Evolutionary conservation across 2,888 invertebrate species (phyloP).

Genomic region (Macrophya annulata): DNA sequence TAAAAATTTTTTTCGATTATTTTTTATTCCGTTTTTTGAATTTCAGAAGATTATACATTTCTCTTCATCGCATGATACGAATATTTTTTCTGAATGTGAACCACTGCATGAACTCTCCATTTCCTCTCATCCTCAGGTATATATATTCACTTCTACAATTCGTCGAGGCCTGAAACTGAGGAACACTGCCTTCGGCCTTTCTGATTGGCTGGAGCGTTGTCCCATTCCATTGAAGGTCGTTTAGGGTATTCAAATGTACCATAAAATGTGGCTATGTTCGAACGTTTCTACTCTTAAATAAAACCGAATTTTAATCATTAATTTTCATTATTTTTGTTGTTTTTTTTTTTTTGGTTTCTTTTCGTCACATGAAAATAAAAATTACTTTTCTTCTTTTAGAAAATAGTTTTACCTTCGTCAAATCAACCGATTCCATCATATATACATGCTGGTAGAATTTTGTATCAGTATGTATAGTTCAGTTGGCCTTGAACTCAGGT

Average conservation of each 20-base stretch:
- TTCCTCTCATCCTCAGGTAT: not conserved
- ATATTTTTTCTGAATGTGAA: not conserved
- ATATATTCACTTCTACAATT: not conserved
- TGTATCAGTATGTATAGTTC: not conserved
- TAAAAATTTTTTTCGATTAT: not conserved
- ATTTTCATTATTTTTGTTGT: too few species aligned
- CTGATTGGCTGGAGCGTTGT: not conserved
- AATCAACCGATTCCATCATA: too few species aligned
- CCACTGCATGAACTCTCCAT: not conserved
- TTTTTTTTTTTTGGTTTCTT: too few species aligned
- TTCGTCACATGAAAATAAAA: too few species aligned
- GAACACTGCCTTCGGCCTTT: not conserved
- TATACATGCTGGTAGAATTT: not conserved
- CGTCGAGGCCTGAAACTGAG: not conserved
- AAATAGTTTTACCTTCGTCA: too few species aligned
- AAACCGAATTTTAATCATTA: not conserved
- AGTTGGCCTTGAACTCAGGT: not conserved
- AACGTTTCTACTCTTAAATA: too few species aligned
- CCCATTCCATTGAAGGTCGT: constrained; percentile 24
- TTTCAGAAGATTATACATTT: not conserved
- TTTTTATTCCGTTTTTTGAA: not conserved
- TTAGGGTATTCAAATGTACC: not conserved
- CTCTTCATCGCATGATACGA: not conserved
- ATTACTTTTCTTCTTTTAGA: too few species aligned
- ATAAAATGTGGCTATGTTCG: not conserved